Evolutionary conservation across 2,113 vertebrate genomes (phyloP), one percentile per base, ranked within the genome.

Genomic region (Brachyhypopomus occidentalis): DNA sequence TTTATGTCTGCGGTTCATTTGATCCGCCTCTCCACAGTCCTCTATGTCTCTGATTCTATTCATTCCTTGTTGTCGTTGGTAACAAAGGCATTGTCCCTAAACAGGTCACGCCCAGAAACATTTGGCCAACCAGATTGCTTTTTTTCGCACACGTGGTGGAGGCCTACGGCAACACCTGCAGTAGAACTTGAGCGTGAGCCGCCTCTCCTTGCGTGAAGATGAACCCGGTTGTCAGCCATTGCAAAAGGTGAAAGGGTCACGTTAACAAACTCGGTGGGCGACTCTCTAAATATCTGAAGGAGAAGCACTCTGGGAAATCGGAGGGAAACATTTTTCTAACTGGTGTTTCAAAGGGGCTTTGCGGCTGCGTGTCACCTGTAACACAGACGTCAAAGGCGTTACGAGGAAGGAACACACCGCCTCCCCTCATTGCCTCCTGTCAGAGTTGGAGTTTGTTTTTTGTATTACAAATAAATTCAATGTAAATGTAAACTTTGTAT

Each of bases 71-170:
- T 34, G 41, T 41, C 71, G 79, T 70, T 83, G 63, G 69, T 81
- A 74, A 82, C 62, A 59, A 48, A 52, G 1, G 23, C 58, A 80
- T 86, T 85, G 81, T 85, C 25, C 56, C 69, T 38, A 17, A 38
- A 41, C 48, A 23, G 12, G 79, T 80, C 83, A 76, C 82, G 52
- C 75, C 79, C 79, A 72, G 48, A 59, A 56, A 60, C 74, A 64
- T 70, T 19, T 38, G 25, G 52, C 52, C 81, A 84, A 58, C 25
- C n/a, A 83, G 73, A 69, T 81, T 72, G 16, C 72, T 34, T 87
- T 90, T 90, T 88, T 84, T 87, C 86, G 88, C 72, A 88, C 80
- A 86, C 52, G 56, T 22, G 73, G n/a, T 60, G 12, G 38, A 66
- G 48, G 20, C 20, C 59, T 58, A 78, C 86, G 71, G 82, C 82